phyloP scores from a whole-genome alignment of 2,888 invertebrate genomes.

The Pristionchus maxplancki region DNA sequence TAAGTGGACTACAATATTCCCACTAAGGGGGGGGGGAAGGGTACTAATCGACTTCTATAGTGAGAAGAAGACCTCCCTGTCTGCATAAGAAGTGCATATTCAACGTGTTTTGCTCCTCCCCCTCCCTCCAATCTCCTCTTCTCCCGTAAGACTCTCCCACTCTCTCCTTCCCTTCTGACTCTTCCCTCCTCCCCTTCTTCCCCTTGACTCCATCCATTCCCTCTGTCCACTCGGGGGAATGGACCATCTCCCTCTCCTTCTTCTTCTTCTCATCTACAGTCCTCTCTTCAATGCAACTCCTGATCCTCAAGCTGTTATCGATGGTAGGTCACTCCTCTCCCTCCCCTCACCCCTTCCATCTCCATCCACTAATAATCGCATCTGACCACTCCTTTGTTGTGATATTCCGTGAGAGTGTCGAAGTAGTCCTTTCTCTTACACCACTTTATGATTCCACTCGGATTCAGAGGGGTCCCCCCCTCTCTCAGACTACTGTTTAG shows the following conservation, averaged over 20 bases:
- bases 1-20: background rate
- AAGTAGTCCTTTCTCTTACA: background rate
- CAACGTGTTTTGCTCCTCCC: background rate
- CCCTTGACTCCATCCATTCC: background rate
- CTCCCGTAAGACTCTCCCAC: background rate
- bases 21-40: background rate
- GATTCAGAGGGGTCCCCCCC: background rate
- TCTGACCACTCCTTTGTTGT: conserved; percentile 17
- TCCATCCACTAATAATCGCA: background rate
- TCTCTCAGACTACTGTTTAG: background rate
- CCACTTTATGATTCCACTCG: background rate
- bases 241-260: background rate
- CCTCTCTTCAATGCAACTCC: background rate
- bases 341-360: background rate
- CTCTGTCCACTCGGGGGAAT: conserved; percentile 78
- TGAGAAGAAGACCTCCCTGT: conserved; percentile 23
- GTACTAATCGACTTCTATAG: conserved; percentile 1
- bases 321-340: background rate
- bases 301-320: conserved; percentile 15
- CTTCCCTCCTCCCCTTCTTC: conserved; percentile 20
- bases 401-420: no score
- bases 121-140: background rate
- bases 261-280: conserved; percentile 10
- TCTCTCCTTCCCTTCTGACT: conserved; percentile 24
- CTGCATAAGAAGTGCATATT: conserved; percentile 39